Percentiles rank a stretch among this genome's conserved stretches.
Evolutionary conservation across 2,113 vertebrate species (phyloP).

Genomic region (Sprattus sprattus): DNA sequence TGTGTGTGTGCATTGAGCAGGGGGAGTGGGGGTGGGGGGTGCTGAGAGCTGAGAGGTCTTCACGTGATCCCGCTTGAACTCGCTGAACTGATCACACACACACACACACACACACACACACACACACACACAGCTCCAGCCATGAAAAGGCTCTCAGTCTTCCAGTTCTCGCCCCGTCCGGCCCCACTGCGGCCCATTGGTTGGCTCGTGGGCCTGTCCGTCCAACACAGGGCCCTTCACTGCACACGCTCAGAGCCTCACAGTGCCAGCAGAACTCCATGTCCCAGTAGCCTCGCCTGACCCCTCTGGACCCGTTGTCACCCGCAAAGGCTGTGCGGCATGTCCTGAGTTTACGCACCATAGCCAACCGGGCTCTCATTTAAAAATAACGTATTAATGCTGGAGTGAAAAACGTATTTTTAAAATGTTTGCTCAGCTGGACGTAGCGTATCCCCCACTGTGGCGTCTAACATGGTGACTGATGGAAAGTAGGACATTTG

Average conservation of each 20-base stretch:
- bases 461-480: background rate
- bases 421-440: background rate
- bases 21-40: background rate
- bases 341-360: background rate
- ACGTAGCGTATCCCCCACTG: background rate
- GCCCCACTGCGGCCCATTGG: background rate
- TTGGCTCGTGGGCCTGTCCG: background rate
- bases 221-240: background rate
- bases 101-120: too few relatives aligned
- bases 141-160: background rate
- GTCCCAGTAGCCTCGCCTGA: background rate
- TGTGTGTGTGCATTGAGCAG: background rate
- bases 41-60: background rate
- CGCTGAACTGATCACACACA: slow-evolving; percentile 1
- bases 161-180: background rate
- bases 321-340: background rate
- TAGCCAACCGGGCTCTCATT: background rate
- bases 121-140: too few relatives aligned
- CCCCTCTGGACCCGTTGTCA: background rate
- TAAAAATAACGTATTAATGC: background rate
- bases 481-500: background rate
- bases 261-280: background rate
- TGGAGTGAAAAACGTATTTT: background rate
- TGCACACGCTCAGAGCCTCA: background rate
- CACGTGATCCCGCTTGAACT: background rate